Evolutionary conservation across 2,888 invertebrate species (phyloP).

Genomic region (Ceriagrion tenellum): DNA sequence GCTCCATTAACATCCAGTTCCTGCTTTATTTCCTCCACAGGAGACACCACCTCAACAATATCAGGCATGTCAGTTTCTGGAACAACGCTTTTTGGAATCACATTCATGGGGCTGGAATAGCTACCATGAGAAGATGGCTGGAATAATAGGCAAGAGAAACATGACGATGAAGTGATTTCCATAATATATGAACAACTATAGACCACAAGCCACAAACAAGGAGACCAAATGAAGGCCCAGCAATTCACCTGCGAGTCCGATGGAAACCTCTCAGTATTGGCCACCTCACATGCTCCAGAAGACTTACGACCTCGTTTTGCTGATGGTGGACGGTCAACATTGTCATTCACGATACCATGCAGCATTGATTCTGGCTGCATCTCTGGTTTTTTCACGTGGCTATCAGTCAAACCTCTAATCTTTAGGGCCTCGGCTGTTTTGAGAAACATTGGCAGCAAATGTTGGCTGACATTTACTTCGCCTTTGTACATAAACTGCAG

Average conservation of each 20-base stretch:
- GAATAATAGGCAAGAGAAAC: slow-evolving; percentile 71
- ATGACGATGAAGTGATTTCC: background rate
- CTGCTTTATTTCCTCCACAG: slow-evolving; percentile 80
- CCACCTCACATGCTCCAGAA: slow-evolving; percentile 85
- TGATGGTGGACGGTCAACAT: slow-evolving; percentile 75
- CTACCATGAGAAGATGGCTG: slow-evolving; percentile 83
- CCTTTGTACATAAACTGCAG: slow-evolving; percentile 97
- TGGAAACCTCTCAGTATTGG: slow-evolving; percentile 83
- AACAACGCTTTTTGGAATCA: slow-evolving; percentile 45
- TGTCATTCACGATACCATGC: background rate
- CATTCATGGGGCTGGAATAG: slow-evolving; percentile 75
- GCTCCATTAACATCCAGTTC: slow-evolving; percentile 78
- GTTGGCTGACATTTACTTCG: slow-evolving; percentile 94
- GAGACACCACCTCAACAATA: slow-evolving; percentile 35
- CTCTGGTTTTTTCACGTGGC: background rate
- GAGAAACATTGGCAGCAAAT: slow-evolving; percentile 93
- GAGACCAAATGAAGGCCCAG: background rate
- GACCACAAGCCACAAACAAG: background rate
- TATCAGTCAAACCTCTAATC: slow-evolving; percentile 92
- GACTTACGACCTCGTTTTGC: slow-evolving; percentile 84
- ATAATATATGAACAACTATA: background rate
- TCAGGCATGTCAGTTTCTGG: slow-evolving; percentile 49
- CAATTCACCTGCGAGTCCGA: slow-evolving; percentile 84
- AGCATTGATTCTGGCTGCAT: background rate
- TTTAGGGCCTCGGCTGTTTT: slow-evolving; percentile 95